Evolutionary conservation across 2,888 invertebrate species (phyloP), one percentile per base, ranked within the genome.

Genomic region (Dasypolia templi): DNA sequence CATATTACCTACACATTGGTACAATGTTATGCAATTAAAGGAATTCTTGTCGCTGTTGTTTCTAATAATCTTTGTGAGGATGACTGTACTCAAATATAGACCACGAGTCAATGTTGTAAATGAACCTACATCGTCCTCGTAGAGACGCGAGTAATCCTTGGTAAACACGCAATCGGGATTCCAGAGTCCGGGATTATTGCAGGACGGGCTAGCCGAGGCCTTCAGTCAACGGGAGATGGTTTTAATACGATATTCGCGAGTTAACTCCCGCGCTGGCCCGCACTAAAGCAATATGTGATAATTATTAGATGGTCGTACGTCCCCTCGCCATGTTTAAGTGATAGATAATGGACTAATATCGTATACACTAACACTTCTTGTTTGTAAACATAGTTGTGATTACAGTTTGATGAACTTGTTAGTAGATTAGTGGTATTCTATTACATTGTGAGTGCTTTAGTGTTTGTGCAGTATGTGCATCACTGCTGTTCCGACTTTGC

Each of bases 161-260:
- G 88, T 87, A 89, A 91, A 89, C 90, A 89, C 88, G 89, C 89
- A 90, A 90, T 90, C 87, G 88, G 85, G 88, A 88, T 87, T 87
- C 89, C 86, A 83, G 90, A 89, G 89, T 87, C 89, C 86, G 88
- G 91, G 93, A 93, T 93, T 93, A 93, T 87, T 86, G 85, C 85
- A 89, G 87, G 64, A 67, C 56, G 83, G 86, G 85, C 85, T 88
- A 87, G 86, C 82, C 83, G 87, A 83, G 83, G 82, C 87, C 88
- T 89, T 85, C 90, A 91, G 93, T 93, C 93, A 94, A 89, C 90
- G 88, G 83, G 87, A 84, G 85, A 86, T 84, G 89, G 91, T 91
- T 92, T 89, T 93, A 92, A 91, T 92, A 90, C 77, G 89, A 92
- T 92, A 93, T 93, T 93, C 93, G 92, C 93, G 90, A 91, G 90